Conservation (phyloP, 2,113 vertebrate species). For the Percopsis transmontana region DNA sequence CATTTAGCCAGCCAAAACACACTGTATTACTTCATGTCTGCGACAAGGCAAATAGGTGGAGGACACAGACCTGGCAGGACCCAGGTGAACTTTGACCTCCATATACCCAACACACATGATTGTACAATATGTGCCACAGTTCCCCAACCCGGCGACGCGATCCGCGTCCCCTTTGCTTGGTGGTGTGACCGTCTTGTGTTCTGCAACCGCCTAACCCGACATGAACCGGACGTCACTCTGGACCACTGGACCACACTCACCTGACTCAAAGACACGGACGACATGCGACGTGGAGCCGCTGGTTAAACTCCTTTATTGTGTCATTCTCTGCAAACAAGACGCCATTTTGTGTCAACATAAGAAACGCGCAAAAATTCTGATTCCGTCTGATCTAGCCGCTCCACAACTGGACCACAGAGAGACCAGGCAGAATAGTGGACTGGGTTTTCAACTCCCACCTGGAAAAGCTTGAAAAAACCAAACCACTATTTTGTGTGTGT, state of each 20-base stretch:
- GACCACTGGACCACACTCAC: neutral
- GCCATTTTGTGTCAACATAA: too few relatives aligned
- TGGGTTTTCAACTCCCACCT: too few relatives aligned
- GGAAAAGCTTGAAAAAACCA: neutral
- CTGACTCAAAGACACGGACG: too few relatives aligned
- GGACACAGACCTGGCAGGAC: neutral
- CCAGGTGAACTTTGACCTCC: slow-evolving; percentile 26
- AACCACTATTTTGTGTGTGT: neutral
- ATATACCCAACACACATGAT: neutral
- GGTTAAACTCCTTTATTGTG: neutral
- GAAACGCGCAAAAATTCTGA: too few relatives aligned
- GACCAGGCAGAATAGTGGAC: too few relatives aligned
- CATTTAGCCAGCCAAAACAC: neutral
- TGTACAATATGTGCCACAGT: neutral
- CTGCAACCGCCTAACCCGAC: neutral
- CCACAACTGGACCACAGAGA: too few relatives aligned
- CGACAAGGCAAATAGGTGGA: slow-evolving; percentile 16
- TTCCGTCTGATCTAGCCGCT: too few relatives aligned
- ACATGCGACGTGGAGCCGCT: neutral
- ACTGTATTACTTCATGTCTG: neutral
- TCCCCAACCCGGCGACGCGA: too few relatives aligned
- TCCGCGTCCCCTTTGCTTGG: slow-evolving; percentile 5
- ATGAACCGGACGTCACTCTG: slow-evolving; percentile 7
- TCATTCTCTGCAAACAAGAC: neutral
- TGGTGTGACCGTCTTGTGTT: slow-evolving; percentile 14